Evolutionary conservation across 2,113 vertebrate species (phyloP).

Genomic region (Xenotilapia flavipinnis): DNA sequence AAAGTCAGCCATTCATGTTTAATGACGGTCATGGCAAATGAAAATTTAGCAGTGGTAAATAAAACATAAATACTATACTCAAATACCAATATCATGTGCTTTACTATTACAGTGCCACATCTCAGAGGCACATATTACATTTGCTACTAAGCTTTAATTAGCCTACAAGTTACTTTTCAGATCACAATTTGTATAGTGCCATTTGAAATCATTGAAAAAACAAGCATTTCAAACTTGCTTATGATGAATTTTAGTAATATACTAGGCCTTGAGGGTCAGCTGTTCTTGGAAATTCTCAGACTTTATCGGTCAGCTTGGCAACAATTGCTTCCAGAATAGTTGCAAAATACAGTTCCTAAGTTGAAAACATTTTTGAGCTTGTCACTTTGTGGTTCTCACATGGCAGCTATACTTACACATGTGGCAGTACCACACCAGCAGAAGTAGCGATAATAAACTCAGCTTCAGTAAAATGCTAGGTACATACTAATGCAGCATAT

Average conservation of each 20-base stretch:
- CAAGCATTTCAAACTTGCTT: background rate
- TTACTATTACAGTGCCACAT: background rate
- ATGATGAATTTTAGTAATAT: background rate
- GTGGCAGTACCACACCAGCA: background rate
- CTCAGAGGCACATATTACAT: background rate
- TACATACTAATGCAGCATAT: background rate
- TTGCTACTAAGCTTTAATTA: background rate
- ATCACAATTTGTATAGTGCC: background rate
- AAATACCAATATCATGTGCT: background rate
- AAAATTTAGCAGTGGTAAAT: background rate
- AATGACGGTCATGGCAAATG: background rate
- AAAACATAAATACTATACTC: background rate
- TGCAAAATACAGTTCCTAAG: background rate
- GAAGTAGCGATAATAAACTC: background rate
- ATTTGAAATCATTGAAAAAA: background rate
- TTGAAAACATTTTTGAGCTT: background rate
- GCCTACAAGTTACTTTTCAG: background rate
- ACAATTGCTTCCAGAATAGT: background rate
- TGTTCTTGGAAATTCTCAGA: background rate
- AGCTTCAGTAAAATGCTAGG: background rate
- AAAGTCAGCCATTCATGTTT: background rate
- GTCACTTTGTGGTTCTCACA: background rate
- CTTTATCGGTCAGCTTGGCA: background rate
- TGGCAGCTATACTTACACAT: background rate
- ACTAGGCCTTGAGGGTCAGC: background rate